A percentile compares a stretch with the other conserved stretches of the same genome.
Conservation (phyloP, 2,888 invertebrate genomes). For the Trimorus sp. region DNA sequence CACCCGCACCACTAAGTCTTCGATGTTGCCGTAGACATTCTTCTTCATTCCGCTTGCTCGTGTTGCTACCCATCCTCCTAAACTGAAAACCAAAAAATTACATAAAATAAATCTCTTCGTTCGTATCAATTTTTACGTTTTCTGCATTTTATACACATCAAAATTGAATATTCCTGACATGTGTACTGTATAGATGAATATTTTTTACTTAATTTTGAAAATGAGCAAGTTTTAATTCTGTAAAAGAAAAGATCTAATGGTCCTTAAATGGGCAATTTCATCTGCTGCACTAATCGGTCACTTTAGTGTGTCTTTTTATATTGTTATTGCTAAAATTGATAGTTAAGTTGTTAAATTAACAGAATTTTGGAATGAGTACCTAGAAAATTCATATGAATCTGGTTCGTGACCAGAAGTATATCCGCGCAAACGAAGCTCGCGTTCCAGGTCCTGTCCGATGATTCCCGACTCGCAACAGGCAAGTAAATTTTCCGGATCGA, state of each 20-base stretch:
- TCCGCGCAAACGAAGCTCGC: constrained; percentile 89
- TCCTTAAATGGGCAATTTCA: no score
- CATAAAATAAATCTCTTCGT: no score
- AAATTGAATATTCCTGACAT: no score
- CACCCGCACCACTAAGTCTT: constrained; percentile 95
- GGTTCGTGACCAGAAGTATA: constrained; percentile 98
- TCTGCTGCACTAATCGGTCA: no score
- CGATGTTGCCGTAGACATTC: constrained; percentile 98
- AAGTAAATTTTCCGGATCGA: constrained; percentile 92
- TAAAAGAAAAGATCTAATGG: no score
- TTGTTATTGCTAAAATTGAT: no score
- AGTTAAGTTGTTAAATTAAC: no score
- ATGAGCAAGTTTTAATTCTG: no score
- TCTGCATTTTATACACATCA: no score
- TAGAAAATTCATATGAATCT: constrained; percentile 98
- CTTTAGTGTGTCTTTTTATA: no score
- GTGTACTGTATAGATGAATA: no score
- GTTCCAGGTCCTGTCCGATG: constrained; percentile 96
- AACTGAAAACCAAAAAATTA: constrained; percentile 81
- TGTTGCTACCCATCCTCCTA: constrained; percentile 99
- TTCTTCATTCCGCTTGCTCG: constrained; percentile 99
- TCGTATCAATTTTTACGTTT: background rate
- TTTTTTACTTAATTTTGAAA: no score
- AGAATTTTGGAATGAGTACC: constrained; percentile 74
- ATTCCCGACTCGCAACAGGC: constrained; percentile 95